Evolutionary conservation across 2,797 vertebrate species (phyloP).

Genomic region (Microtus obscurus): DNA sequence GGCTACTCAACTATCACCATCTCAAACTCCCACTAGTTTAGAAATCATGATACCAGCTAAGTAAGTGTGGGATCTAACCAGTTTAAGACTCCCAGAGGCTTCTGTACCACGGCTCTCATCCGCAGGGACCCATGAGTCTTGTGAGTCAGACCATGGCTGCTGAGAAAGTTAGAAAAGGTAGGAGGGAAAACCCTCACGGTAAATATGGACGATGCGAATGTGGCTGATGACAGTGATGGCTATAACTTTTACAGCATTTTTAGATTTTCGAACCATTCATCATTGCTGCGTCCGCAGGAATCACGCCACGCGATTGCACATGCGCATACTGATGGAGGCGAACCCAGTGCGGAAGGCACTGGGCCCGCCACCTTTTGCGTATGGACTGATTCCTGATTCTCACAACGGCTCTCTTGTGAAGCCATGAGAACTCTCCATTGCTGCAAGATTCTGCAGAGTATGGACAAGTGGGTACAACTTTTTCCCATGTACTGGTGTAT

Average conservation of each 20-base stretch:
- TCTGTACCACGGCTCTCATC: not conserved
- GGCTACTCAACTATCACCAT: not conserved
- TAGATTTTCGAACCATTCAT: not conserved
- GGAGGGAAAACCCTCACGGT: not conserved
- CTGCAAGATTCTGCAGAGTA: too few species aligned
- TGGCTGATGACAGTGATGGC: not conserved
- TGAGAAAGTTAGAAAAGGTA: not conserved
- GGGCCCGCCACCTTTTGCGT: too few species aligned
- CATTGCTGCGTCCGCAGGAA: too few species aligned
- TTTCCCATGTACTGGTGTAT: too few species aligned
- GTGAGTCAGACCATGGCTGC: not conserved
- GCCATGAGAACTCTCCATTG: too few species aligned
- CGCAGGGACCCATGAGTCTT: not conserved
- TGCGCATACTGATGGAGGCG: too few species aligned
- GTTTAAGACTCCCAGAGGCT: not conserved
- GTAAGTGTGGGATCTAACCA: not conserved
- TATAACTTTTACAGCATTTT: not conserved
- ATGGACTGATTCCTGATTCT: too few species aligned
- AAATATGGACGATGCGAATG: too few species aligned
- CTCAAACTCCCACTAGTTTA: not conserved
- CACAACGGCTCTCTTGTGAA: too few species aligned
- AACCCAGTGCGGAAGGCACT: too few species aligned
- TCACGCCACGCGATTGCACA: too few species aligned
- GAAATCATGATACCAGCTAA: not conserved
- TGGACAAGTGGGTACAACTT: too few species aligned